Percentiles rank a stretch among this genome's conserved stretches.
Conservation (phyloP, 2,797 vertebrate genomes). For the Danio aesculapii region DNA sequence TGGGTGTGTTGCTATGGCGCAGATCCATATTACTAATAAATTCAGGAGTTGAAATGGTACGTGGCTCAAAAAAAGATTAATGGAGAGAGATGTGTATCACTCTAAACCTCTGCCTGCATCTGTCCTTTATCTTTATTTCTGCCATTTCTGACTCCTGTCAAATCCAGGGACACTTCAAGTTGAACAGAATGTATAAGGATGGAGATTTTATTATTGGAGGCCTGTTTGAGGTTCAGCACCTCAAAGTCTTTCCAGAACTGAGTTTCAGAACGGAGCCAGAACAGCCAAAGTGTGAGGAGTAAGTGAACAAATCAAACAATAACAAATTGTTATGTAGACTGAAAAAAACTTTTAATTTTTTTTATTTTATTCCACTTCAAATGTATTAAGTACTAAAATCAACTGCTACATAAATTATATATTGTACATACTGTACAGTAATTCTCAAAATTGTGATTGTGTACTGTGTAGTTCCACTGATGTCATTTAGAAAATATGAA, state of each 20-base stretch:
- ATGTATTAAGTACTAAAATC: too few species aligned
- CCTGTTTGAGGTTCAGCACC: conserved; percentile 57
- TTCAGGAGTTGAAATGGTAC: background rate
- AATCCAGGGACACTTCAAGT: conserved; percentile 61
- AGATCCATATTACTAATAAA: background rate
- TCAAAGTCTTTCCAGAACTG: conserved; percentile 46
- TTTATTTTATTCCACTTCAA: background rate
- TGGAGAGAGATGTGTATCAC: conserved; percentile 53
- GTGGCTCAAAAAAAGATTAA: conserved; percentile 11
- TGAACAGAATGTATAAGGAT: conserved; percentile 62
- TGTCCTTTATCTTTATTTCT: conserved; percentile 40
- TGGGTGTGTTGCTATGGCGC: background rate
- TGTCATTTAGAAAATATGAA: background rate
- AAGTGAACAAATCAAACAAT: background rate
- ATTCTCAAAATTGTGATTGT: too few species aligned
- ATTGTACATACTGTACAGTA: too few species aligned
- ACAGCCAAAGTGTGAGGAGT: conserved; percentile 57
- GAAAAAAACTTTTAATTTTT: background rate
- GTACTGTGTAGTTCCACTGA: background rate
- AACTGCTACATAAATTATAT: too few species aligned
- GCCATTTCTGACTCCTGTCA: conserved; percentile 36
- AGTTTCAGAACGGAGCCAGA: conserved; percentile 68
- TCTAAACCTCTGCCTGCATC: conserved; percentile 38
- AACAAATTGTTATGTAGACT: background rate
- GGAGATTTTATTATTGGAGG: conserved; percentile 61